Base-by-base conservation (phyloP, 2,113 vertebrate genomes). In the Acrocephalus arundinaceus region DNA sequence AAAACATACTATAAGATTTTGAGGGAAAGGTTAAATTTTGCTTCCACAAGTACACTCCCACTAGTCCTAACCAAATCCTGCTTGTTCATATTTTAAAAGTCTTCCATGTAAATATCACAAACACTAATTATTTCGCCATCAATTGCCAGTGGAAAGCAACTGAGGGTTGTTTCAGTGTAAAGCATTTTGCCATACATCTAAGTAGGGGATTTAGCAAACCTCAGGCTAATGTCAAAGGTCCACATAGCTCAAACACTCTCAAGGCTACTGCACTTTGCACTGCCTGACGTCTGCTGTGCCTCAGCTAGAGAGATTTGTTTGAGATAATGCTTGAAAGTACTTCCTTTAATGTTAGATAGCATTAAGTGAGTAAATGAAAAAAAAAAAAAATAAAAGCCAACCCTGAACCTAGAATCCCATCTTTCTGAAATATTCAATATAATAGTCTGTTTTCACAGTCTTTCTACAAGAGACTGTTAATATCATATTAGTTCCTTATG, bases 311-410 rank as follows among this genome's bases (percentile, higher is more conserved):
- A 85, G 79, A 78, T 90, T 89, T 70, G 41, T 63, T 80, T 15
- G 15, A 84, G 63, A 88, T 96, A 96, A 89, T 76, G 55, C n/a
- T 54, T 55, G 71, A 35, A 94, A 92, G 49, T 63, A 87, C 92
- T 96, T 76, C 48, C 76, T 94, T 75, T 95, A 74, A 88, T 93
- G 68, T 67, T 72, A 93, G 77, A 78, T 31, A 94, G 37, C 39
- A 57, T 71, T 71, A 85, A 87, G 43, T 49, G 31, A 89, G n/a
- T 55, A 35, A 74, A 23, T 20, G 16, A 16, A 18, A 28, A n/a
- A 13, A 7, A 13, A 7, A 43, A 48, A 63, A 21, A 1, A 33
- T 10, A 66, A 62, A 65, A 49, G 6, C 8, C 57, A 76, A 2
- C 30, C 12, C 39, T 66, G 43, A 82, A 45, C 27, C 10, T 54